Evolutionary conservation across 1,140 invertebrate species (phyloP), one percentile per base, ranked within the genome.

Genomic region (Rhopalosiphum padi): DNA sequence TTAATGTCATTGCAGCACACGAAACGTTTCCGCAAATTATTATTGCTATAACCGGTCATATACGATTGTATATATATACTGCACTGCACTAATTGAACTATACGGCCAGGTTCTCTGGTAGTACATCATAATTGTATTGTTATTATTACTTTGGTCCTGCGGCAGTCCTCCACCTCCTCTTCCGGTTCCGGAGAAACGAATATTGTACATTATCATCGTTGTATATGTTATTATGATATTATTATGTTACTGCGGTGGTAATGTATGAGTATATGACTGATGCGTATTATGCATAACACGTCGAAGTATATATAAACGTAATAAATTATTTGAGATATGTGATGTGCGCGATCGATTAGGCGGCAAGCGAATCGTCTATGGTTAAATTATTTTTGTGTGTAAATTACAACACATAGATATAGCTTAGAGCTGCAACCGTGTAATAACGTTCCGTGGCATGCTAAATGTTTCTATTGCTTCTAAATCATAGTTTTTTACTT

Each of bases 121-220:
- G 43, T 87, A 87, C 30, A 46, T n/a, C 85, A n/a, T n/a, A 77
- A 77, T 77, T n/a, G n/a, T 77, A n/a, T 68, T n/a, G 60, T 68
- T 68, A n/a, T 77, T n/a, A 77, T 77, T 77, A 77, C 15, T 77
- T n/a, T 6, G 18, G 15, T 77, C 30, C 30, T 18, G 15, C 60
- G 0, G 60, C 15, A 77, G 60, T 18, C n/a, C 15, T 77, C 60
- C 60, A 0, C 15, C 60, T n/a, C 30, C n/a, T n/a, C 30, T 77
- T 77, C 60, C 60, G 60, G 60, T 77, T 77, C 60, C 60, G 60
- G 60, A 68, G 30, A 18, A 68, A n/a, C 60, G 15, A n/a, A 77
- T n/a, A n/a, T 77, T 77, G 30, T 18, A 77, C 30, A 35, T n/a
- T 77, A 77, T 77, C 6, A n/a, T n/a, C 60, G 60, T 35, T n/a